These are phyloP conservation scores for Spodoptera picta DNA, from an alignment of 2,888 invertebrate genomes.

Conservation along the genomic window DNA sequence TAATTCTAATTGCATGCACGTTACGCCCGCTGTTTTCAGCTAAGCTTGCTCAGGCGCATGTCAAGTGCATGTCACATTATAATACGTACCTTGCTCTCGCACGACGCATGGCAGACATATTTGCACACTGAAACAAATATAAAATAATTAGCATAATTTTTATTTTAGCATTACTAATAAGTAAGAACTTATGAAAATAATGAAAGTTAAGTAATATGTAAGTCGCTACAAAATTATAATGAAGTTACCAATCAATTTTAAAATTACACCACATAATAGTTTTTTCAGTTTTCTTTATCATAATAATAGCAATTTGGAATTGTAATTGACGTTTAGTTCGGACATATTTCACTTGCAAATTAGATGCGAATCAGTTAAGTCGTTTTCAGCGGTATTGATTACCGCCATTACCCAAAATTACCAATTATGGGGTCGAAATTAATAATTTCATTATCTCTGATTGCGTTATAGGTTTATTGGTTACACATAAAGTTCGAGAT, in stretches of 20 bases:
- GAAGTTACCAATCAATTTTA: too few species aligned
- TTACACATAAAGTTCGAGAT: too few species aligned
- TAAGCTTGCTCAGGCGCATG: constrained; percentile 22
- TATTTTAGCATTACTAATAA: too few species aligned
- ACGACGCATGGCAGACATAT: constrained; percentile 93
- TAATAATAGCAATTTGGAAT: too few species aligned
- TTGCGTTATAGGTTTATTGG: neutral
- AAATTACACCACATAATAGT: too few species aligned
- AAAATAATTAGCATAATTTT: constrained; percentile 32
- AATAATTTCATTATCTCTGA: too few species aligned
- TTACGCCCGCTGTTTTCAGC: constrained; percentile 36
- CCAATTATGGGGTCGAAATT: too few species aligned
- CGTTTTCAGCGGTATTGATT: constrained; percentile 6
- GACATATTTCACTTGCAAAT: constrained; percentile 8
- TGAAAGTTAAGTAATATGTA: too few species aligned
- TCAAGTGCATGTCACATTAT: constrained; percentile 13
- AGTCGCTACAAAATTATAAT: too few species aligned
- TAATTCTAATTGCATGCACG: constrained; percentile 55
- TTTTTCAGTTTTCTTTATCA: too few species aligned
- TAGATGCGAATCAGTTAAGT: constrained; percentile 15
- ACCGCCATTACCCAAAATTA: too few species aligned
- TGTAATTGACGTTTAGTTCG: constrained; percentile 1
- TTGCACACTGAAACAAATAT: constrained; percentile 93
- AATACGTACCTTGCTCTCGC: constrained; percentile 92
- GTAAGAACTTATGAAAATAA: too few species aligned